A percentile compares a stretch with the other conserved stretches of the same genome.
These are phyloP conservation scores for Perodicticus potto DNA, from an alignment of 2,797 vertebrate species.

Conservation along the genomic window DNA sequence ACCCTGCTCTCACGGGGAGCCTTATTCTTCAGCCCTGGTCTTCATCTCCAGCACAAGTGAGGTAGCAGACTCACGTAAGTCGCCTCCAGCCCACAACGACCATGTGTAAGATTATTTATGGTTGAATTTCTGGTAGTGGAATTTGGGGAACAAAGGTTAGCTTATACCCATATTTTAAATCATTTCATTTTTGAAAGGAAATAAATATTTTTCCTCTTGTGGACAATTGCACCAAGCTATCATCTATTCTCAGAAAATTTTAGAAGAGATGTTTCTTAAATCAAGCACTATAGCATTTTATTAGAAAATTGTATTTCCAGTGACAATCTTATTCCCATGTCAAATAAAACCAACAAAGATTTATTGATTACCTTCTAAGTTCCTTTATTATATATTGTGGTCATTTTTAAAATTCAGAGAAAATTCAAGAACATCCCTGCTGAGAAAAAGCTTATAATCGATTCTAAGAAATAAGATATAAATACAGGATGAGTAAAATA, in stretches of 20 bases:
- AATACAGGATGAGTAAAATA: background rate
- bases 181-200: background rate
- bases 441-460: background rate
- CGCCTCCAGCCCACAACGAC: background rate
- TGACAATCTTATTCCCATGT: conserved; percentile 33
- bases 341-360: conserved; percentile 24
- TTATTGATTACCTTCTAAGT: background rate
- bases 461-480: background rate
- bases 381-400: background rate
- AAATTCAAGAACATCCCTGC: background rate
- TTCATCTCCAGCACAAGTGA: background rate
- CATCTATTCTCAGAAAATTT: background rate
- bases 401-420: background rate
- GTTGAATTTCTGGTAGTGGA: background rate
- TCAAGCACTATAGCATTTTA: background rate
- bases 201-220: background rate
- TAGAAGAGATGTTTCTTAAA: background rate
- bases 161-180: background rate
- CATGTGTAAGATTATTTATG: rapidly evolving
- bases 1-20: rapidly evolving
- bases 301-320: conserved; percentile 32
- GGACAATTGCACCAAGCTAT: background rate
- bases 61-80: rapidly evolving
- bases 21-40: rapidly evolving
- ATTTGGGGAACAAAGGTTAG: background rate